Base-by-base conservation (phyloP, 2,113 vertebrate species). In the Stigmatopora nigra region DNA sequence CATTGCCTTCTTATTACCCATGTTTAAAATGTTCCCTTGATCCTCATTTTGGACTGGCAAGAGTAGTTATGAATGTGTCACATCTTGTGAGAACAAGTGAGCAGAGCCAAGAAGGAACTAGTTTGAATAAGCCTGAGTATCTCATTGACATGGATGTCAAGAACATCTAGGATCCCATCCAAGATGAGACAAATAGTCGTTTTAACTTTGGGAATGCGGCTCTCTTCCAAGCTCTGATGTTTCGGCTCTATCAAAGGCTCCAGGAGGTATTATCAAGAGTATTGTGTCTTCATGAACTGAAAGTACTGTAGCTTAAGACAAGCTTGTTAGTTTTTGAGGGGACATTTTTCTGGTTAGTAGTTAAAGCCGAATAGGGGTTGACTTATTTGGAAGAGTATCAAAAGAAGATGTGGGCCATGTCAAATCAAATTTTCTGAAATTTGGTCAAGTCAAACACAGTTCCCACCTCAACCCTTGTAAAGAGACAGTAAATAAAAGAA, bases 131-230 rank as follows among this genome's bases (percentile, higher is more conserved):
- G 77, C 53, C 79, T 53, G 80, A 63, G 79, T 84, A 71, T 80
- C 70, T 79, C 69, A 36, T 67, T 79, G 82, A 81, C 79, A 82
- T 72, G 14, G 4, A 74, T 82, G 79, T 83, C 76, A 81, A 67
- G 84, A 80, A 80, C 72, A 61, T 85, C 79, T 72, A 77, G 78
- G 78, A 86, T 81, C 77, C 49, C 63, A 7, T 89, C 83, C 84
- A 89, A 85, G 67, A 60, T 69, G 68, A 74, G 76, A 79, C 84
- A 85, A 86, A 77, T 76, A 75, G 78, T 82, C 81, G 71, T 75
- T 80, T 73, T 70, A 77, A 71, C 66, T 77, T 20, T 64, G 60
- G 60, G 73, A 77, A 70, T 47, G 51, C 25, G 61, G 78, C 74
- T 48, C 73, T 60, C 59, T 64, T 79, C 79, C 72, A 78, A 41